Evolutionary conservation across 1,140 invertebrate species (phyloP), one percentile per base, ranked within the genome.

Genomic region (Thaumetopoea pityocampa): DNA sequence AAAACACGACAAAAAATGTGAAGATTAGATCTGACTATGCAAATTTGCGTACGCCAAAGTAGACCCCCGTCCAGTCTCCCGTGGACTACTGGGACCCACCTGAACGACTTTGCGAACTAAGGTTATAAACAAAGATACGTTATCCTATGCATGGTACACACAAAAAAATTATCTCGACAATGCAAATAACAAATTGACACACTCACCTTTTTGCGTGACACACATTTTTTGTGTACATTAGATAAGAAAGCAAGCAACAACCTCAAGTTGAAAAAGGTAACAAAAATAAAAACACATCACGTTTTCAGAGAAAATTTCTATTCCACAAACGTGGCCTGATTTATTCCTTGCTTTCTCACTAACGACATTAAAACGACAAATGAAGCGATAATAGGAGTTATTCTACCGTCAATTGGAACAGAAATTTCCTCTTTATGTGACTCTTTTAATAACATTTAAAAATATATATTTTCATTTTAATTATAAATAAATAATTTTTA

Each of bases 221-320:
- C 60, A 56, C 47, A 59, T 77, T 61, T 53, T 58, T 55, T 70
- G 52, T 79, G 47, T 71, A 64, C 56, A 67, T 47, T 43, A 64
- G 77, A 81, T 84, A 84, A 84, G 80, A 81, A 84, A 84, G 80
- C 80, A 84, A 81, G 80, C 38, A 81, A 78, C 77, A 74, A 68
- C 33, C 51, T 51, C 42, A 49, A 52, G 32, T 48, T 62, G 41
- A 52, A 38, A 34, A 53, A 43, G 27, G 11, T 23, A 12, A 36
- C 11, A 53, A 50, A 67, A 63, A 70, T 59, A 67, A 67, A 70
- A 82, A 74, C 61, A 42, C 54, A 73, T 71, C 78, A 85, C 71
- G 62, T 47, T n/a, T 51, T 52, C 50, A 62, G 74, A 80, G 82
- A 86, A 85, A 85, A 85, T 77, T 85, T 85, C 82, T 80, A 86